phyloP scores from a whole-genome alignment of 1,140 invertebrate genomes.

The Leptinotarsa defecta region DNA sequence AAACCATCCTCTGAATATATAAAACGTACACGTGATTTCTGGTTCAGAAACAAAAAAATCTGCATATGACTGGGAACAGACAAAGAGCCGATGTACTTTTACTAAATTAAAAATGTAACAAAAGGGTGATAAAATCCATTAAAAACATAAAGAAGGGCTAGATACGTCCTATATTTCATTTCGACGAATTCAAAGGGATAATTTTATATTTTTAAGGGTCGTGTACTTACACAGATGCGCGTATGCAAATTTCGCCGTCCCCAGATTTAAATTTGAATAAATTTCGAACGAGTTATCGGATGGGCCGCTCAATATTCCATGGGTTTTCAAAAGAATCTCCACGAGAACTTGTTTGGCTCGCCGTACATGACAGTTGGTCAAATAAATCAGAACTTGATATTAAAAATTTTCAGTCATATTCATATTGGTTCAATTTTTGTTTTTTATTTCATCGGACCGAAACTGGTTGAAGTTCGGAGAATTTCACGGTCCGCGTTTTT shows the following conservation, averaged over 20 bases:
- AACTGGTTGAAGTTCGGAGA: slow-evolving; percentile 17
- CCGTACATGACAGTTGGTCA: slow-evolving; percentile 29
- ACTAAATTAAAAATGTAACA: slow-evolving; percentile 27
- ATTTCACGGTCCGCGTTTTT: slow-evolving; percentile 18
- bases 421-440: slow-evolving; percentile 28
- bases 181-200: slow-evolving; percentile 28
- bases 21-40: slow-evolving; percentile 7
- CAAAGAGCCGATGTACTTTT: slow-evolving; percentile 27
- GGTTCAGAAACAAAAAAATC: background rate
- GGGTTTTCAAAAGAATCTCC: slow-evolving; percentile 20
- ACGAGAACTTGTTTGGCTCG: slow-evolving; percentile 25
- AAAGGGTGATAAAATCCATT: slow-evolving; percentile 32
- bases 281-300: slow-evolving; percentile 21
- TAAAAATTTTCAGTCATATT: slow-evolving; percentile 31
- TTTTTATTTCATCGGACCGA: slow-evolving; percentile 14
- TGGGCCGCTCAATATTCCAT: slow-evolving; percentile 4
- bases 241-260: slow-evolving; percentile 27
- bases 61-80: slow-evolving; percentile 15
- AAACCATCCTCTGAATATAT: background rate
- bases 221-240: slow-evolving; percentile 30
- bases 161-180: slow-evolving; percentile 31
- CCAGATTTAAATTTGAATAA: slow-evolving; percentile 32
- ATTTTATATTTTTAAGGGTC: slow-evolving; percentile 29
- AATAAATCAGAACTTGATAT: slow-evolving; percentile 30
- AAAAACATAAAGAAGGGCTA: slow-evolving; percentile 24